Evolutionary conservation across 2,797 vertebrate genomes (phyloP), one percentile per base, ranked within the genome.

Genomic region (Schizopygopsis malacanthus): DNA sequence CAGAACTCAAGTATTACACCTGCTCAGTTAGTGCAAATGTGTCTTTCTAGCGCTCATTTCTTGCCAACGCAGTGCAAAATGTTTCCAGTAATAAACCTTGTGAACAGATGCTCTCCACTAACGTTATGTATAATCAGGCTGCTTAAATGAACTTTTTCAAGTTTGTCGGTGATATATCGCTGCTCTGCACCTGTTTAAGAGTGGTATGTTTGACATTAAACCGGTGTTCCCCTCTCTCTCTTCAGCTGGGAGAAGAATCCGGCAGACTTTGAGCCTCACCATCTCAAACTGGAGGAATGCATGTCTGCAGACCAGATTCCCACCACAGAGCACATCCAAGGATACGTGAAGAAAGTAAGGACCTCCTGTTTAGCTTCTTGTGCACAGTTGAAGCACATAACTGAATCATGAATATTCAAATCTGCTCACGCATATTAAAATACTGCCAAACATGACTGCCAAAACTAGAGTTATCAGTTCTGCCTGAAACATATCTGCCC

Each of bases 261-360:
- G 50, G 16, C 93, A 33, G 90, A 88, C 84, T 93, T 85, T 87
- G 97, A 97, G 87, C 93, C 95, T 7, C 96, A 95, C 92, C 89
- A 95, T 84, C 95, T 99, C 84, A 97, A 97, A 91, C 92, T 99
- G 92, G 97, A 99, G 88, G 94, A 96, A 84, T 98, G 95, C 90
- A 95, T 97, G 88, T 95, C 95, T 85, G 94, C 96, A 0, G 96
- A 96, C 83, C 96, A 97, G 81, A 93, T 96, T 92, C 94, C 95
- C 87, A 96, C 96, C 89, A 91, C 97, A 4, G 97, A 97, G 91
- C 95, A 97, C 91, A 95, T 98, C 93, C 96, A 97, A 84, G 98
- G 98, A 90, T 97, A 98, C 89, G 93, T 99, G 89, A 98, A 99
- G 89, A 98, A 98, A 95, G 98, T 99, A 93, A 94, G 96, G 91